Evolutionary conservation across 1,140 invertebrate species (phyloP).

Genomic region (Drosophila ambigua): DNA sequence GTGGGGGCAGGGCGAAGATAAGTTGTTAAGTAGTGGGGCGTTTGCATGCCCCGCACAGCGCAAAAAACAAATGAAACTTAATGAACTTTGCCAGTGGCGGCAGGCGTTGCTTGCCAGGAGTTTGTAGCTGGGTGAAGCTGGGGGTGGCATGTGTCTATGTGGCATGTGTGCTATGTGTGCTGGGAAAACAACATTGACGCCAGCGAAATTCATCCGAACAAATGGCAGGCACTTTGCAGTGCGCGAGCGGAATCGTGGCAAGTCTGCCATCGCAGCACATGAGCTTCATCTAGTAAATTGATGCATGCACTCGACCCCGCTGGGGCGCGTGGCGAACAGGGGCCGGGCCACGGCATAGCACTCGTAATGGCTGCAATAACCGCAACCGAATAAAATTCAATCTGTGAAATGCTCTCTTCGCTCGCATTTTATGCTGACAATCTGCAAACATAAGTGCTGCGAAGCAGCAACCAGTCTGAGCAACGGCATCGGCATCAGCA

Average conservation of each 20-base stretch:
- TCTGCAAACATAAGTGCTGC: conserved; percentile 70
- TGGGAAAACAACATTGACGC: conserved; percentile 57
- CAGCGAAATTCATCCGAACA: conserved; percentile 43
- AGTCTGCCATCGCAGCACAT: conserved; percentile 34
- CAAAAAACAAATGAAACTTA: conserved; percentile 64
- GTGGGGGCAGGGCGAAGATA: conserved; percentile 9
- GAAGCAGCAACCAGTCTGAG: conserved; percentile 23
- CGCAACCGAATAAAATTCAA: conserved; percentile 78
- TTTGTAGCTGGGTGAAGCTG: not conserved
- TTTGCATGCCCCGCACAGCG: conserved; percentile 7
- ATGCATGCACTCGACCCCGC: conserved; percentile 55
- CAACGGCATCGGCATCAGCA: conserved; percentile 5
- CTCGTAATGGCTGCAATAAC: conserved; percentile 66
- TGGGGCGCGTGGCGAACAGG: not conserved
- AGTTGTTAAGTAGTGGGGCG: conserved; percentile 48
- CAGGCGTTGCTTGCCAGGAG: not conserved
- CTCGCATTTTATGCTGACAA: conserved; percentile 75
- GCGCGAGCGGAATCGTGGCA: conserved; percentile 20
- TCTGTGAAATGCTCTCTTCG: conserved; percentile 69
- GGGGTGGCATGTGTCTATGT: not conserved
- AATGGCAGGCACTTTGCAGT: conserved; percentile 62
- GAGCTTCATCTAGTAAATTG: conserved; percentile 73
- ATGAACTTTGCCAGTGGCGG: conserved; percentile 49
- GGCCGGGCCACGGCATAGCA: conserved; percentile 7
- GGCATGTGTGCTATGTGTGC: not conserved